These are phyloP conservation scores for Grammomys surdaster DNA, from an alignment of 2,113 vertebrate species.

Conservation along the genomic window DNA sequence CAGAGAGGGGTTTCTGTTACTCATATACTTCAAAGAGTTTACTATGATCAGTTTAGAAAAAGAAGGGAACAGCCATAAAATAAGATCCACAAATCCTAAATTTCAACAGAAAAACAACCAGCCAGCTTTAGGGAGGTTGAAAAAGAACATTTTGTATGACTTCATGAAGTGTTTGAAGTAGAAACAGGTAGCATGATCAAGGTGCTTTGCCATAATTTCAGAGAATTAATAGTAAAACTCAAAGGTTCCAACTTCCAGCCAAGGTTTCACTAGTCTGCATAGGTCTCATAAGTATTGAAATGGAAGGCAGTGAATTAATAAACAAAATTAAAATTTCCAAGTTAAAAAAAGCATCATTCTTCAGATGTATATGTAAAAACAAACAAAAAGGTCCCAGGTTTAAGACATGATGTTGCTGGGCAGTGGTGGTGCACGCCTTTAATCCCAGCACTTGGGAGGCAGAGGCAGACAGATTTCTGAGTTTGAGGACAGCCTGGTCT, in stretches of 20 bases:
- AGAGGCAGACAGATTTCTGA: no score
- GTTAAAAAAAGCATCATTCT: background rate
- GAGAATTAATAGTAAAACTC: background rate
- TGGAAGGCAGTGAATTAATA: background rate
- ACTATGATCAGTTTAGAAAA: background rate
- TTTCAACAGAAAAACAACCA: constrained; percentile 1
- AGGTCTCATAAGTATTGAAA: constrained; percentile 23
- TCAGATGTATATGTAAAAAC: background rate
- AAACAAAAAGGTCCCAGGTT: background rate
- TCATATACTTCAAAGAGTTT: background rate
- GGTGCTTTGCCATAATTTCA: background rate
- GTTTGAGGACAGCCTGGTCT: no score
- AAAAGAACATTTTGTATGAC: constrained; percentile 4
- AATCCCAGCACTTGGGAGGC: no score
- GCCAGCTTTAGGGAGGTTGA: background rate
- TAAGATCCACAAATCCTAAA: background rate
- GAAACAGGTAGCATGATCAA: background rate
- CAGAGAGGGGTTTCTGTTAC: background rate
- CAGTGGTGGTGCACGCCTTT: no score
- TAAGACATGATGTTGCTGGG: background rate
- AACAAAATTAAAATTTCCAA: constrained; percentile 13
- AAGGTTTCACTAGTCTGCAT: background rate
- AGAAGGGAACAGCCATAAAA: background rate
- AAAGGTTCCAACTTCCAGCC: background rate
- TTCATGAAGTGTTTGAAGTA: background rate